phyloP scores from a whole-genome alignment of 2,113 vertebrate genomes.

The Pomatorhinus ruficollis region DNA sequence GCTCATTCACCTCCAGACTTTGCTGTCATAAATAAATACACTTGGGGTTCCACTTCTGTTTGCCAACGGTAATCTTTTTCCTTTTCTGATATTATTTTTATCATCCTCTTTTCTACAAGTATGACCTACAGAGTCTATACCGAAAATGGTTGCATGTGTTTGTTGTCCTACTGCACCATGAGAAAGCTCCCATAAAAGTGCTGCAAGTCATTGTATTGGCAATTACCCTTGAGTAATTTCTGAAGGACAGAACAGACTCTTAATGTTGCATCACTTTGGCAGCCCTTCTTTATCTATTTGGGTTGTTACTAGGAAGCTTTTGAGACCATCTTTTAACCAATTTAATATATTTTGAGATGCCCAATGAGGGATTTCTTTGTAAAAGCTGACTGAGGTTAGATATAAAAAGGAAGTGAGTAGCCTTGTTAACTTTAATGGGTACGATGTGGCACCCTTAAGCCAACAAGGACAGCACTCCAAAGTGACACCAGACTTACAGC shows the following conservation, averaged over 20 bases:
- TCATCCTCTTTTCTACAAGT: background rate
- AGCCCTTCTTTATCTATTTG: background rate
- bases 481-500: background rate
- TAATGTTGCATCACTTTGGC: background rate
- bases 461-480: background rate
- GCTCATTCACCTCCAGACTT: background rate
- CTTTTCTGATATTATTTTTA: background rate
- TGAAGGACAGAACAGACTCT: background rate
- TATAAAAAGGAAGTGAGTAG: background rate
- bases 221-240: background rate
- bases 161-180: background rate
- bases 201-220: too few species aligned
- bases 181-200: background rate
- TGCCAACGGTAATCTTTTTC: background rate
- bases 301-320: background rate
- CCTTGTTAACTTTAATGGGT: background rate
- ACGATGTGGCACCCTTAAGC: background rate
- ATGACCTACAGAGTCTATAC: background rate
- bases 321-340: background rate
- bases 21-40: background rate
- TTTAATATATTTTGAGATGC: background rate
- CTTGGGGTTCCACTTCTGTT: background rate
- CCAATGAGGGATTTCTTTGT: background rate
- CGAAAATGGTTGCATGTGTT: background rate
- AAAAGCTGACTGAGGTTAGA: background rate